Evolutionary conservation across 2,797 vertebrate species (phyloP).

Genomic region (Hippoglossus hippoglossus): DNA sequence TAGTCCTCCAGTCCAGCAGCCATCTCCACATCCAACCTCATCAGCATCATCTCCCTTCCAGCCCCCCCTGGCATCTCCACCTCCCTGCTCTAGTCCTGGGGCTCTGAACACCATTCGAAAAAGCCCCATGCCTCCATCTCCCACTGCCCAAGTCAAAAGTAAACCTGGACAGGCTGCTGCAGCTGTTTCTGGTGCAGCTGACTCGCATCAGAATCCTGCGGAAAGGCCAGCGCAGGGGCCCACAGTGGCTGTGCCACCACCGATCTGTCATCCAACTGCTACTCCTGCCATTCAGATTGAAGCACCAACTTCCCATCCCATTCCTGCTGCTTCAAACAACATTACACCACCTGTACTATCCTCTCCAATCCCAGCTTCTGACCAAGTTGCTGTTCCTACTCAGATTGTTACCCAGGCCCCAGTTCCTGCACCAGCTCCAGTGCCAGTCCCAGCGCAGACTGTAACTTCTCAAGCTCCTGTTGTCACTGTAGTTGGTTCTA

Average conservation of each 20-base stretch:
- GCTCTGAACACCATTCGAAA: slow-evolving; percentile 83
- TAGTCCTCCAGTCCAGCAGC: slow-evolving; percentile 70
- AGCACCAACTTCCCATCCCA: slow-evolving; percentile 44
- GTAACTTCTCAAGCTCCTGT: slow-evolving; percentile 61
- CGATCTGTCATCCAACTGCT: slow-evolving; percentile 59
- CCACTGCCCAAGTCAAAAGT: slow-evolving; percentile 83
- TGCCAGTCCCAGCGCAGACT: slow-evolving; percentile 54
- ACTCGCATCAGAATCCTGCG: slow-evolving; percentile 82
- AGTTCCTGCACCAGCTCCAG: slow-evolving; percentile 47
- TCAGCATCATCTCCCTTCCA: slow-evolving; percentile 78
- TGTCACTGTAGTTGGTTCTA: slow-evolving; percentile 53
- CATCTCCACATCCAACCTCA: slow-evolving; percentile 61
- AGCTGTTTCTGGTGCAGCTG: slow-evolving; percentile 83
- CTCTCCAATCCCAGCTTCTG: slow-evolving; percentile 55
- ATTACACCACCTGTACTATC: slow-evolving; percentile 56
- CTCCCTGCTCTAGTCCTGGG: slow-evolving; percentile 88
- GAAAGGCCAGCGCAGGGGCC: slow-evolving; percentile 75
- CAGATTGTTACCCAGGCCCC: slow-evolving; percentile 56
- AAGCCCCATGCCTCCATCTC: slow-evolving; percentile 86
- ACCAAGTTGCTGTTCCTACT: slow-evolving; percentile 53
- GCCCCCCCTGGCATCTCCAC: slow-evolving; percentile 84
- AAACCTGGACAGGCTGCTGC: slow-evolving; percentile 86
- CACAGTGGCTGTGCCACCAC: slow-evolving; percentile 49
- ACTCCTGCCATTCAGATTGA: slow-evolving; percentile 66
- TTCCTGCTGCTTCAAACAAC: slow-evolving; percentile 51